These are phyloP conservation scores for Discoglossus pictus DNA, from an alignment of 2,797 vertebrate genomes.

Conservation along the genomic window DNA sequence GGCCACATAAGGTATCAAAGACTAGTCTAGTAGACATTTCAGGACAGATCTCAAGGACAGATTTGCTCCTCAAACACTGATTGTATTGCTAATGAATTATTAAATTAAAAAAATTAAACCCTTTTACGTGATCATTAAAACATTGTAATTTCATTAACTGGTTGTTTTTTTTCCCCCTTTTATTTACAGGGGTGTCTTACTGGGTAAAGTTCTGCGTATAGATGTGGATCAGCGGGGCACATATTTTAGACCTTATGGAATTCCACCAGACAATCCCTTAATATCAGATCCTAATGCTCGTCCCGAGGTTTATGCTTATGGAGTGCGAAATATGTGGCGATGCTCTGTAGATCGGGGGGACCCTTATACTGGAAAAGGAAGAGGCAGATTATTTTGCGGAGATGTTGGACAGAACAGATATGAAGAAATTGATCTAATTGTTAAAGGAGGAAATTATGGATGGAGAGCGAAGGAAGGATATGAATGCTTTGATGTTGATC, in stretches of 20 bases:
- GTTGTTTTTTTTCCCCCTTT: not conserved
- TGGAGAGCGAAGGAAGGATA: slow-evolving; percentile 89
- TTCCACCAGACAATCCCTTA: slow-evolving; percentile 82
- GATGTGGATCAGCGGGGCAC: slow-evolving; percentile 69
- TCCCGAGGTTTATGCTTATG: slow-evolving; percentile 78
- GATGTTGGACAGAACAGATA: slow-evolving; percentile 84
- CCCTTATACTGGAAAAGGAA: slow-evolving; percentile 65
- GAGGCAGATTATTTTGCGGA: slow-evolving; percentile 83
- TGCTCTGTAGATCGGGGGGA: slow-evolving; percentile 83
- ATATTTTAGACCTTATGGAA: slow-evolving; percentile 64
- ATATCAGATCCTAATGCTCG: slow-evolving; percentile 62
- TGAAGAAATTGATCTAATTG: slow-evolving; percentile 81
- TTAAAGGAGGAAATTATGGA: slow-evolving; percentile 82
- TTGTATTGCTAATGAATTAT: too few species aligned
- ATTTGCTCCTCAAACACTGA: too few species aligned
- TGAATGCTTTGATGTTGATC: slow-evolving; percentile 78
- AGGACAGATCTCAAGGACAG: too few species aligned
- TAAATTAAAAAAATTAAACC: too few species aligned
- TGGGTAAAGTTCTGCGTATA: slow-evolving; percentile 83
- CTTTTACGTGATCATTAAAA: too few species aligned
- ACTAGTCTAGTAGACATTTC: too few species aligned
- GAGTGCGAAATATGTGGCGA: slow-evolving; percentile 84
- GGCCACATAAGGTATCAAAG: too few species aligned
- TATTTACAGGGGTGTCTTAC: slow-evolving; percentile 71
- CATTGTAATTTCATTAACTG: too few species aligned